Conservation (phyloP, 2,797 vertebrate species). For the Acestrorhynchus altus region DNA sequence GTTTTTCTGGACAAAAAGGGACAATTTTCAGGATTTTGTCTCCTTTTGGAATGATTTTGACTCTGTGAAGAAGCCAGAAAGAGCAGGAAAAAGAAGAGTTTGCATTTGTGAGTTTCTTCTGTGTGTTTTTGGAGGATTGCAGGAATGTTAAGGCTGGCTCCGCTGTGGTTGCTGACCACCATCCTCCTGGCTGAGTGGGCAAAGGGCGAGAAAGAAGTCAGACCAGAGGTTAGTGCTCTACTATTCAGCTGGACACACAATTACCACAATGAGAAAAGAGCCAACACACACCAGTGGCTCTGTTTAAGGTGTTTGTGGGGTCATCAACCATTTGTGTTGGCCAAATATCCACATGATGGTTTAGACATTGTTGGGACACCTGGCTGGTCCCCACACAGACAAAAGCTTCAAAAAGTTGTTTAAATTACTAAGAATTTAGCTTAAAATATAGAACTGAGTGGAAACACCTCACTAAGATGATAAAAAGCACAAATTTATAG, state of each 20-base stretch:
- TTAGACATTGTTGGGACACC: too few species aligned
- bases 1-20: slow-evolving; percentile 4
- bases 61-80: background rate
- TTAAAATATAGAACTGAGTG: too few species aligned
- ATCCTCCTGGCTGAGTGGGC: slow-evolving; percentile 44
- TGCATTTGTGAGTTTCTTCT: background rate
- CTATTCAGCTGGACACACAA: background rate
- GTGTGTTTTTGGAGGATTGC: slow-evolving; percentile 4
- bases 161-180: slow-evolving; percentile 66
- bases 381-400: too few species aligned
- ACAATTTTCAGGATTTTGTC: slow-evolving; percentile 22
- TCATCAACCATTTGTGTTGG: background rate
- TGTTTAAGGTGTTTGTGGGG: background rate
- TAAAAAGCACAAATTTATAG: too few species aligned
- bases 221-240: slow-evolving; percentile 52
- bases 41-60: slow-evolving; percentile 33
- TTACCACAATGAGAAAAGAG: background rate
- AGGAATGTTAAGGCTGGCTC: slow-evolving; percentile 71
- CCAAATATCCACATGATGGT: background rate
- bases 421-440: too few species aligned
- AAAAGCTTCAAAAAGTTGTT: too few species aligned
- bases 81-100: background rate
- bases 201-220: slow-evolving; percentile 50
- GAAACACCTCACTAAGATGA: too few species aligned
- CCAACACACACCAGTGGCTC: background rate